Base-by-base conservation (phyloP, 2,113 vertebrate genomes). In the Cheirogaleus medius region DNA sequence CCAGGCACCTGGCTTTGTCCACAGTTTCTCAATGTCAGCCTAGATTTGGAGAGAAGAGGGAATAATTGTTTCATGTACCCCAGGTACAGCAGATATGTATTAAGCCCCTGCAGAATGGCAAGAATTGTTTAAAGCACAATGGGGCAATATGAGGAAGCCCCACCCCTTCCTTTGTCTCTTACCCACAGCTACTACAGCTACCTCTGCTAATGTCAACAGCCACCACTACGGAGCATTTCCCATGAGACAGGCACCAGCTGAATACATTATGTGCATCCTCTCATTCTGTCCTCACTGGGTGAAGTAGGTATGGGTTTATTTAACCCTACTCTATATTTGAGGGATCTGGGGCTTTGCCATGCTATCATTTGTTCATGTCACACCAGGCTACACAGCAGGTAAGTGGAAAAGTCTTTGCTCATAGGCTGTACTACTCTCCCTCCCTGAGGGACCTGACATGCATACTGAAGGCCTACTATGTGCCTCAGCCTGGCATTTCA, bases 211-310 rank as follows among this genome's bases (percentile, higher is more conserved):
- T 10, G 37, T 91, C 37, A 29, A 1, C 27, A 34, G 21, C 42
- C 1, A 2, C 42, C 74, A 2, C 9, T 6, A 25, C 21, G 25
- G 49, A 42, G 54, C 21, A 4, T 32, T 34, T 63, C 64, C 27
- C 42, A 0, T 0, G 60, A 52, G 58, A n/a, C 58, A 0, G 66
- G 47, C 29, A 23, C 29, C 69, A 47, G 56, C 90, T 58, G 6
- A 32, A 25, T 27, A 17, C 1, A 10, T 18, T 10, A 1, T 4
- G 1, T 1, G 6, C 37, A 10, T 60, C 80, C 21, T 64, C 34
- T n/a, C 7, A 0, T 34, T 14, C 0, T 27, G 32, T 54, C 78
- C 56, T 81, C 64, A 8, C 29, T 2, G 5, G 23, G 39, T 7
- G 11, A 88, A 52, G 37, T 15, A 20, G 42, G 8, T 34, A 6